Evolutionary conservation across 2,888 invertebrate genomes (phyloP).

Genomic region (Apodemia zela): DNA sequence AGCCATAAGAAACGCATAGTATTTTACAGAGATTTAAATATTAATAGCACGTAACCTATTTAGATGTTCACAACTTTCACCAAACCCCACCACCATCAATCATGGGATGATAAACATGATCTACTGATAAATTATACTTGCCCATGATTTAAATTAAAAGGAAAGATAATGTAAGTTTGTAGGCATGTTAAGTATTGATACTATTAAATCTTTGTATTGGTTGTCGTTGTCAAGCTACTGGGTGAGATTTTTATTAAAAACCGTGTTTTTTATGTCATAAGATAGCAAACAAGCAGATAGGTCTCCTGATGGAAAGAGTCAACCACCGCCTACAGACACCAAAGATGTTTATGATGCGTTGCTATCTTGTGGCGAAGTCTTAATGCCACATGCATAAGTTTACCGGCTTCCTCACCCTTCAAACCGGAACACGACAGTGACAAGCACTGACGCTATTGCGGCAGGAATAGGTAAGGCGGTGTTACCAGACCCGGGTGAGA

Average conservation of each 20-base stretch:
- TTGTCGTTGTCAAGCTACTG: background rate
- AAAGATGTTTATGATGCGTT: no score
- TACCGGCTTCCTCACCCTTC: no score
- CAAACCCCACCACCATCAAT: slow-evolving; percentile 2
- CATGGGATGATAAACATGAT: slow-evolving; percentile 6
- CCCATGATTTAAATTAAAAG: background rate
- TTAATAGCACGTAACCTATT: background rate
- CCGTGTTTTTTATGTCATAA: no score
- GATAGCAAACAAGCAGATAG: no score
- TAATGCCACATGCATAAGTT: no score
- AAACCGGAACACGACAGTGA: no score
- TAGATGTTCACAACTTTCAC: background rate
- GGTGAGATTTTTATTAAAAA: background rate
- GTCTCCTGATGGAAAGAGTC: no score
- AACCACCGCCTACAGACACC: no score
- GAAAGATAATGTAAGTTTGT: background rate
- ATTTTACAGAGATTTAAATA: background rate
- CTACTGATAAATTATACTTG: slow-evolving; percentile 5
- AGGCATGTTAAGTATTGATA: background rate
- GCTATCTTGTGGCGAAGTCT: no score
- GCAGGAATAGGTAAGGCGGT: no score
- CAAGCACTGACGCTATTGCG: no score
- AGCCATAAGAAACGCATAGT: background rate
- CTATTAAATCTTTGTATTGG: background rate
- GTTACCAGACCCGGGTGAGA: no score